Percentiles rank a stretch among this genome's conserved stretches.
Evolutionary conservation across 2,113 vertebrate species (phyloP).

Genomic region (Ctenomys sociabilis): DNA sequence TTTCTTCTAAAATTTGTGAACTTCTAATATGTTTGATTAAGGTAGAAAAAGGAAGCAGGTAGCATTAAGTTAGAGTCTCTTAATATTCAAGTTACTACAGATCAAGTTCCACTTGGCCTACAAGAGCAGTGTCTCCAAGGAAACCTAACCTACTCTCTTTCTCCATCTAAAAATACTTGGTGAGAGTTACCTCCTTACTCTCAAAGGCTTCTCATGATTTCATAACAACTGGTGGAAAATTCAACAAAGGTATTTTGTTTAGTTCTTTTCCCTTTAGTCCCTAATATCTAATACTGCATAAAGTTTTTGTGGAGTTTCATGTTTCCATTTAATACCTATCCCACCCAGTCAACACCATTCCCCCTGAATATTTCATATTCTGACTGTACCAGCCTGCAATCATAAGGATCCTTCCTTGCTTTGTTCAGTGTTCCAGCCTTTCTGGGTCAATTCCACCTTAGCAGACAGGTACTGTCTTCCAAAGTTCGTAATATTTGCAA

Average conservation of each 20-base stretch:
- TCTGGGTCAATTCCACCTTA: slow-evolving; percentile 11
- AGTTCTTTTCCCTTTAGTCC: slow-evolving; percentile 1
- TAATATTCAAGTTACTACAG: slow-evolving; percentile 59
- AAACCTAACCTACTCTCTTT: slow-evolving; percentile 74
- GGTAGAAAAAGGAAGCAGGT: slow-evolving; percentile 9
- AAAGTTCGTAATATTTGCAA: not conserved
- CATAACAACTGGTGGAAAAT: slow-evolving; percentile 48
- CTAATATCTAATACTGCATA: not conserved
- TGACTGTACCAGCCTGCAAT: not conserved
- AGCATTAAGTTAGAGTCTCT: slow-evolving; percentile 45
- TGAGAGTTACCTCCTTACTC: slow-evolving; percentile 27
- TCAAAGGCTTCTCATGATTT: slow-evolving; percentile 36
- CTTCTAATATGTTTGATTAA: slow-evolving; percentile 19
- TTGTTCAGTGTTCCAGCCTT: not conserved
- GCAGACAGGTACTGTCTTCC: not conserved
- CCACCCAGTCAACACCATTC: not conserved
- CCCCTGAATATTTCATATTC: not conserved
- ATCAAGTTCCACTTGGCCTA: slow-evolving; percentile 63
- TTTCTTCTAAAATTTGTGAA: not conserved
- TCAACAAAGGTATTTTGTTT: slow-evolving; percentile 42
- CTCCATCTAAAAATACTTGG: slow-evolving; percentile 71
- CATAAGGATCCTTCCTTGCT: not conserved
- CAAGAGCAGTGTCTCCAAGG: slow-evolving; percentile 74
- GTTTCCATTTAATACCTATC: not conserved
- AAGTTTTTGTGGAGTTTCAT: not conserved